Conservation (phyloP, 1,140 invertebrate species). For the Cydia splendana region DNA sequence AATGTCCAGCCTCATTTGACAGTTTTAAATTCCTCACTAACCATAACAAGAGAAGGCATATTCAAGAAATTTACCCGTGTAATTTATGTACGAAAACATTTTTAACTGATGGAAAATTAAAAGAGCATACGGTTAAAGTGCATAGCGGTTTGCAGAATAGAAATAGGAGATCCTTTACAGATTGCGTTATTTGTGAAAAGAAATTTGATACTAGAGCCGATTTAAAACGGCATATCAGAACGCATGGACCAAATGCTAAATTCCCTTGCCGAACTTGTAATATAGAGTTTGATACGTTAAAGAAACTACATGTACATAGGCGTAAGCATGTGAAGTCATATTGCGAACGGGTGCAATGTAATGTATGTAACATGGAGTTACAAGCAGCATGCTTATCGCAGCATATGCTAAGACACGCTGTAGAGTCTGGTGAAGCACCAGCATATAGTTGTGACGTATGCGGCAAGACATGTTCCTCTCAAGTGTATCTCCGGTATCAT, state of each 20-base stretch:
- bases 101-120: slow-evolving; percentile 36
- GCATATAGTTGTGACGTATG: slow-evolving; percentile 43
- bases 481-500: slow-evolving; percentile 40
- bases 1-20: slow-evolving; percentile 45
- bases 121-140: slow-evolving; percentile 44
- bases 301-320: slow-evolving; percentile 45
- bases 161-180: slow-evolving; percentile 42
- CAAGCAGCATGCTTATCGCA: slow-evolving; percentile 41
- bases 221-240: slow-evolving; percentile 41
- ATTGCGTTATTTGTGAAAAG: slow-evolving; percentile 45
- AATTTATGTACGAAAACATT: slow-evolving; percentile 46
- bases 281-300: slow-evolving; percentile 43
- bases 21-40: slow-evolving; percentile 37
- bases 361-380: slow-evolving; percentile 41
- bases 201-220: slow-evolving; percentile 44
- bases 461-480: slow-evolving; percentile 38
- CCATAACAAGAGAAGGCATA: slow-evolving; percentile 42
- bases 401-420: slow-evolving; percentile 40
- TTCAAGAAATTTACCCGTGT: slow-evolving; percentile 37
- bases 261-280: slow-evolving; percentile 45
- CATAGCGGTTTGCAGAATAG: slow-evolving; percentile 48
- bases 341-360: slow-evolving; percentile 42
- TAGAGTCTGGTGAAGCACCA: slow-evolving; percentile 7
- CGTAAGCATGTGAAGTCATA: slow-evolving; percentile 41
- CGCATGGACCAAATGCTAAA: slow-evolving; percentile 34